Evolutionary conservation across 2,888 invertebrate species (phyloP).

Genomic region (Patella ulyssiponensis): DNA sequence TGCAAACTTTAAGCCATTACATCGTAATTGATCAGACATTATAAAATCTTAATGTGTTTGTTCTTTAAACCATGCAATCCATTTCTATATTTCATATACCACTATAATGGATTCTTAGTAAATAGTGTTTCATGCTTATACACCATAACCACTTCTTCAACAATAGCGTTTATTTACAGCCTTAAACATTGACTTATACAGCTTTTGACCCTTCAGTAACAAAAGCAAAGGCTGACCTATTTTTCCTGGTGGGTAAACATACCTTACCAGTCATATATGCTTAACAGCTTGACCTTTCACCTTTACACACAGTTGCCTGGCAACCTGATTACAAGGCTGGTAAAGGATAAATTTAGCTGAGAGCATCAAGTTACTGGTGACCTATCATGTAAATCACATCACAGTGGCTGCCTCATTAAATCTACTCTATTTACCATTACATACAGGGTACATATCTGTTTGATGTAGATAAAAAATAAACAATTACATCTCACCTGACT

Average conservation of each 20-base stretch:
- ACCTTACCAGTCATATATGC: slow-evolving; percentile 9
- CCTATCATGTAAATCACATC: slow-evolving; percentile 9
- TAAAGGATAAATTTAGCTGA: slow-evolving; percentile 3
- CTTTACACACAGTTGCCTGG: slow-evolving; percentile 5
- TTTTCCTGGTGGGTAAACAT: not conserved
- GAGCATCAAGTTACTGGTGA: slow-evolving; percentile 5
- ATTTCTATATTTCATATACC: no score
- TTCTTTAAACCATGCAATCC: no score
- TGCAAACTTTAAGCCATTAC: no score
- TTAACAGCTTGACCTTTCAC: slow-evolving; percentile 11
- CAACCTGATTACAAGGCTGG: slow-evolving; percentile 8
- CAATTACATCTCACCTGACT: no score
- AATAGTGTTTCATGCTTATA: no score
- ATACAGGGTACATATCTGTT: no score
- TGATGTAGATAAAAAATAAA: no score
- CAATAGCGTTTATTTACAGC: not conserved
- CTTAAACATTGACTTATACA: slow-evolving; percentile 1
- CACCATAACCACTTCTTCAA: no score
- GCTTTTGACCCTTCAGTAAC: slow-evolving; percentile 4
- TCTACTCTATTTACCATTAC: not conserved
- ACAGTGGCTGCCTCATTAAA: not conserved
- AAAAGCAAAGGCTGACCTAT: not conserved
- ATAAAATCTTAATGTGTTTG: no score
- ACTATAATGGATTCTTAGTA: no score
- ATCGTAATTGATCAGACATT: no score